Base-by-base conservation (phyloP, 2,113 vertebrate species). In the Prochilodus magdalenae region DNA sequence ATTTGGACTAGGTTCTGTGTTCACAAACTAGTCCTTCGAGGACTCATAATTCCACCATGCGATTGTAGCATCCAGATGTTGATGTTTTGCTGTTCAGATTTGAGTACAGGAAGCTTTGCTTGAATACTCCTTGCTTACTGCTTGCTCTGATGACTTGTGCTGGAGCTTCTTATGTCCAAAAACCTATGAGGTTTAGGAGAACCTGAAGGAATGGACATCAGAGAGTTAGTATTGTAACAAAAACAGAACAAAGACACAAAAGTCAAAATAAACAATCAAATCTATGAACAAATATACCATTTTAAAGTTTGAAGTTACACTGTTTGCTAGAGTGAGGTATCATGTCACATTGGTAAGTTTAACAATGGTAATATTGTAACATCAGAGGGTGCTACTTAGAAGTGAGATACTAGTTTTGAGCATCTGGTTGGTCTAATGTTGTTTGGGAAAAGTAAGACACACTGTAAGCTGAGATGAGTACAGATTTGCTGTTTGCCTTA, bases 1-100 rank as follows among this genome's bases (percentile, higher is more conserved):
- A 7, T 53, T 26, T 40, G 1, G 2, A 16, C 8, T 29, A 22
- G n/a, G 13, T 76, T 49, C 22, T 63, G 13, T 59, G 57, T 10
- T 85, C 81, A 87, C 62, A 76, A 53, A 72, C 5, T 67, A 70
- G 70, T 85, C 73, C 62, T 67, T 47, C 30, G 15, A 16, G 16
- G 18, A 16, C 72, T 70, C 80, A 80, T 82, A 16, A 51, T 81
- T 75, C 49, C 70, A 57, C 20, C 24, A 66, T 24, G 77, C 33
- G 30, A 71, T 60, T 0, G 16, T 22, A 47, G 29, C 15, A 47
- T 85, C 84, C 71, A 62, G 8, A 22, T 20, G 24, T 14, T 40
- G 72, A 1, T 8, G 10, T 57, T 44, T 69, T 8, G 18, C 33
- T 47, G n/a, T 51, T 53, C 30, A 77, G 63, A 24, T n/a, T 55